Percentiles rank a stretch among this genome's conserved stretches.
These are phyloP conservation scores for Aethina tumida DNA, from an alignment of 1,140 invertebrate genomes.

Conservation along the genomic window DNA sequence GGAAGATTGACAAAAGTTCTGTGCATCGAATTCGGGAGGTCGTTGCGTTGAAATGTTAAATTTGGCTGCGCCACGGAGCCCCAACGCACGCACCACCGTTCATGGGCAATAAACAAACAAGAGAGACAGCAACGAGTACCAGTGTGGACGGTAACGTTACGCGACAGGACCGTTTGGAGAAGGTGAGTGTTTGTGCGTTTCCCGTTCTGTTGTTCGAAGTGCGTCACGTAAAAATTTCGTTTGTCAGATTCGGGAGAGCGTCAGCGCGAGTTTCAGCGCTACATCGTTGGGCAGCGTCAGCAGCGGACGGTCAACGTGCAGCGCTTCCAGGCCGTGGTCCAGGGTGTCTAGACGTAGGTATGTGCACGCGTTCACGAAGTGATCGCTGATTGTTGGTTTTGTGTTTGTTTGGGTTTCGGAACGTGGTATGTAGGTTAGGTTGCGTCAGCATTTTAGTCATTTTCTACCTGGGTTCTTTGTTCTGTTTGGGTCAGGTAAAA, in stretches of 20 bases:
- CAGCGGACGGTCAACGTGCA: constrained; percentile 21
- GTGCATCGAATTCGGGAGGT: no score
- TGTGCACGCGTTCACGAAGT: no score
- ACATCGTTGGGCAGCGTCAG: constrained; percentile 22
- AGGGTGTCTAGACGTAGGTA: constrained; percentile 24
- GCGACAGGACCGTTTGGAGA: constrained; percentile 19
- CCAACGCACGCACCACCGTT: constrained; percentile 13
- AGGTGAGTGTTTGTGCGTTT: constrained; percentile 20
- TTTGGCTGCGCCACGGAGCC: constrained; percentile 12
- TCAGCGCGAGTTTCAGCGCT: constrained; percentile 18
- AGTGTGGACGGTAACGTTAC: constrained; percentile 21
- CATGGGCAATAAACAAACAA: constrained; percentile 27
- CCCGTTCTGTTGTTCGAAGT: constrained; percentile 17
- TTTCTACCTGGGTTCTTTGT: no score
- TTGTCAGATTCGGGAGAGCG: constrained; percentile 10
- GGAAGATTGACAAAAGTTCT: no score
- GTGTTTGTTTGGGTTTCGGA: no score
- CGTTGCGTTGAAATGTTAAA: constrained; percentile 21
- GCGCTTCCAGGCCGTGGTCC: constrained; percentile 19
- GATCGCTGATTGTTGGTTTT: no score
- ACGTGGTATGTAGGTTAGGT: no score
- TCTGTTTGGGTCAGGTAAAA: no score
- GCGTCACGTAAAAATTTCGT: constrained; percentile 18
- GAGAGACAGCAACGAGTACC: constrained; percentile 9
- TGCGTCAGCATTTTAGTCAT: no score